Evolutionary conservation across 2,113 vertebrate species (phyloP).

Genomic region (Melanocharis versteri): DNA sequence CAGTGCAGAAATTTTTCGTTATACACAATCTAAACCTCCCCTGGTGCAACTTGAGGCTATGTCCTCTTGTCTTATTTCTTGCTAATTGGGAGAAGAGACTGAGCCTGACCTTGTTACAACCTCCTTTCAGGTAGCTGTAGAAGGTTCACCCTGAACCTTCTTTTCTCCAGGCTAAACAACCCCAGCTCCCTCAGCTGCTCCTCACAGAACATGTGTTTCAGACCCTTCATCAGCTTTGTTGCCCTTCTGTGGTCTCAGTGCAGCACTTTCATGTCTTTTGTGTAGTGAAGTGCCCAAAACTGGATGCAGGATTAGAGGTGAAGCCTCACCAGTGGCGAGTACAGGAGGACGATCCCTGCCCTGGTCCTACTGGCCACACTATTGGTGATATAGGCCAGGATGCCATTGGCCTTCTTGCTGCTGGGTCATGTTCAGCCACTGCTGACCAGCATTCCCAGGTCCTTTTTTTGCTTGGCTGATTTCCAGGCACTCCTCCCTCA

Average conservation of each 20-base stretch:
- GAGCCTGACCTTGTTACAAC: accelerated
- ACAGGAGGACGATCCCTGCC: accelerated
- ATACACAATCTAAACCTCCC: not conserved
- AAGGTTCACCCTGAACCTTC: not conserved
- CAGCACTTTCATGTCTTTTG: not conserved
- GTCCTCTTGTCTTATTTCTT: not conserved
- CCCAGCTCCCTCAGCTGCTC: accelerated
- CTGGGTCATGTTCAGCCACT: not conserved
- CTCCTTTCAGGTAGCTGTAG: not conserved
- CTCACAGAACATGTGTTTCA: not conserved
- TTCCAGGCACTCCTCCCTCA: not conserved
- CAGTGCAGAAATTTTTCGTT: not conserved
- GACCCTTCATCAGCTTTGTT: not conserved
- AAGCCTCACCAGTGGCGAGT: accelerated
- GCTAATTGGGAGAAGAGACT: not conserved
- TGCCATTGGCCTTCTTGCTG: accelerated
- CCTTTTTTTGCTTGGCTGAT: accelerated
- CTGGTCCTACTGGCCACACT: not conserved
- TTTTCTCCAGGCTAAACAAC: not conserved
- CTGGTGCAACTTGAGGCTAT: accelerated
- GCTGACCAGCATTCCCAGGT: accelerated
- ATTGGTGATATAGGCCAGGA: not conserved
- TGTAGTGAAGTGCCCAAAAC: not conserved
- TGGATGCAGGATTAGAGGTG: accelerated
- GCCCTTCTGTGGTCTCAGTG: accelerated